A percentile compares a stretch with the other conserved stretches of the same genome.
These are phyloP conservation scores for Malurus splendens DNA, from an alignment of 2,797 vertebrate species.

Conservation along the genomic window DNA sequence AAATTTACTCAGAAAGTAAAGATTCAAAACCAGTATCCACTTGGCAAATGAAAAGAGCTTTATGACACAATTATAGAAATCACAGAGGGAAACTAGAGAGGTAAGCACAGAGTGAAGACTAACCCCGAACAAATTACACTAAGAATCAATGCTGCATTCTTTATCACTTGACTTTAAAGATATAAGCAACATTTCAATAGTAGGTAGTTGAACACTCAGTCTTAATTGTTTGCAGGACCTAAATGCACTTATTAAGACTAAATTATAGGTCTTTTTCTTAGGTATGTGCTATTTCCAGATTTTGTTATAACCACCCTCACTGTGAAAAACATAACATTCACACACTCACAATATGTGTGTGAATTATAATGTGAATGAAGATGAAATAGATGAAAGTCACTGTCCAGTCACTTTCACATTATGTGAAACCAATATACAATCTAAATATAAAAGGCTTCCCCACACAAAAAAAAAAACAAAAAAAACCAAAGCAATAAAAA, in stretches of 20 bases:
- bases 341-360: neutral
- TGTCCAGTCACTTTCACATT: neutral
- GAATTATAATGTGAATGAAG: neutral
- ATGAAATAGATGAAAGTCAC: neutral
- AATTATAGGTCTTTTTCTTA: neutral
- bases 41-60: neutral
- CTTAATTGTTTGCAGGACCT: neutral
- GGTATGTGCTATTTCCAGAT: neutral
- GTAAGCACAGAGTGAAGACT: slow-evolving; percentile 55
- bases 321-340: neutral
- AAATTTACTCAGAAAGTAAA: neutral
- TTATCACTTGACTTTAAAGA: neutral
- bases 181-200: neutral
- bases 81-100: slow-evolving; percentile 46
- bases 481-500: neutral
- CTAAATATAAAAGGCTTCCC: neutral
- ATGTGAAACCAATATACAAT: neutral
- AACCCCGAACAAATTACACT: neutral
- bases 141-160: neutral
- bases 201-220: neutral
- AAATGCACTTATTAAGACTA: neutral
- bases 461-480: neutral
- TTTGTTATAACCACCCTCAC: neutral
- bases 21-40: neutral
- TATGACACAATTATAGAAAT: neutral